Evolutionary conservation across 2,797 vertebrate genomes (phyloP).

Genomic region (Platyrinchus mystaceus): DNA sequence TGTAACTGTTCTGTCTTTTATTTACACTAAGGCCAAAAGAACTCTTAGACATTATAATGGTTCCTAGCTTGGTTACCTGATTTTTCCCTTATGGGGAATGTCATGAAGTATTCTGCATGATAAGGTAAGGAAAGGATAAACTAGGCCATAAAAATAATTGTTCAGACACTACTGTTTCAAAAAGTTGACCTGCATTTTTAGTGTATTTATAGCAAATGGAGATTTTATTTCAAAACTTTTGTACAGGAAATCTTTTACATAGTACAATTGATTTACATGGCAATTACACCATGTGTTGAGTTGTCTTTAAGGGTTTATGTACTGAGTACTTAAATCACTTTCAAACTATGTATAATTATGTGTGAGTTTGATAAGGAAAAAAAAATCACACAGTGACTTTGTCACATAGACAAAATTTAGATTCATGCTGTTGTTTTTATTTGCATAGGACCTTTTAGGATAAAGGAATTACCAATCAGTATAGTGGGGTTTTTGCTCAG

Average conservation of each 20-base stretch:
- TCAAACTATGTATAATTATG: neutral
- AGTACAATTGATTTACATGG: neutral
- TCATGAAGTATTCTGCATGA: neutral
- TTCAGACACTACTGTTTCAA: neutral
- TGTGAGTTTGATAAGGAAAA: neutral
- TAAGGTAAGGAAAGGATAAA: neutral
- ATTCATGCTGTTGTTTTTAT: neutral
- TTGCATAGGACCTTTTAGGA: neutral
- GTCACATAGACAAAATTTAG: neutral
- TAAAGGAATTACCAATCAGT: neutral
- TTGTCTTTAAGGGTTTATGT: neutral
- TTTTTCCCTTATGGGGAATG: neutral
- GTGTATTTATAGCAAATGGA: neutral
- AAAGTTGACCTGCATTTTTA: neutral
- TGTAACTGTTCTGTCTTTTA: neutral
- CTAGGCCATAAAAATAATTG: neutral
- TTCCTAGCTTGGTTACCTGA: neutral
- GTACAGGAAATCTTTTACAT: neutral
- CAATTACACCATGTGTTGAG: fast-evolving
- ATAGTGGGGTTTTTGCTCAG: fast-evolving
- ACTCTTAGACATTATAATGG: neutral
- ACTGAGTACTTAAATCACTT: neutral
- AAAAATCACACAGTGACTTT: neutral
- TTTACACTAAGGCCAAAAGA: neutral
- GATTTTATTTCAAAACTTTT: neutral